Percentiles rank a stretch among this genome's conserved stretches.
These are phyloP conservation scores for Archips crataeganus DNA, from an alignment of 2,888 invertebrate species.

Conservation along the genomic window DNA sequence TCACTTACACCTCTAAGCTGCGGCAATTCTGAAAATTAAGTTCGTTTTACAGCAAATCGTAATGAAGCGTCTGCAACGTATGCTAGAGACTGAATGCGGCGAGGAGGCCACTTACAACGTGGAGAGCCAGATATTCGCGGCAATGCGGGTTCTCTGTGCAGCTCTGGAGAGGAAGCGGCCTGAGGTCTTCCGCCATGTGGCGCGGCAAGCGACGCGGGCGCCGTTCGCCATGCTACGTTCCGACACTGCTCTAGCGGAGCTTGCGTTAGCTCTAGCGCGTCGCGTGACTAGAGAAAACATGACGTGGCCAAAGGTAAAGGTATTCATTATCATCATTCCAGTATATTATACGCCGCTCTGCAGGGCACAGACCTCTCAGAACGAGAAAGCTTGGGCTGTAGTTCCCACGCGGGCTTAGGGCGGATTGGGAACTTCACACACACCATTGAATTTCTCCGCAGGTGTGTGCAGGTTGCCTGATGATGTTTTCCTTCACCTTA, in stretches of 20 bases:
- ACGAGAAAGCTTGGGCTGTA: too few species aligned
- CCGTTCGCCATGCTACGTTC: conserved; percentile 86
- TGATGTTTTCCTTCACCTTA: too few species aligned
- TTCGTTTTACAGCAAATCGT: conserved; percentile 70
- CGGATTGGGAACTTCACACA: too few species aligned
- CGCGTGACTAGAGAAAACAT: conserved; percentile 90
- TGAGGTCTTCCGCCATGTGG: conserved; percentile 89
- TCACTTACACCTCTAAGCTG: too few species aligned
- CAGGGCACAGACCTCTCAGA: too few species aligned
- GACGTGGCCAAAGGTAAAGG: conserved; percentile 92
- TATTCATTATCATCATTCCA: too few species aligned
- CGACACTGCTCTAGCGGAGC: conserved; percentile 86
- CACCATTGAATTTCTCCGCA: too few species aligned
- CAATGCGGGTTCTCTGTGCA: conserved; percentile 84
- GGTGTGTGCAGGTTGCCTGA: too few species aligned
- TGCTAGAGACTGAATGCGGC: conserved; percentile 83
- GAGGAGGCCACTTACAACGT: conserved; percentile 81
- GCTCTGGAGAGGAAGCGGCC: conserved; percentile 93
- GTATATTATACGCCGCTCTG: too few species aligned
- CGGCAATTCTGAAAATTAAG: background rate
- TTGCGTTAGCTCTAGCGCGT: conserved; percentile 89
- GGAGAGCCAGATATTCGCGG: conserved; percentile 76
- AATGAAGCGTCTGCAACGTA: conserved; percentile 76
- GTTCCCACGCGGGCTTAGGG: too few species aligned
- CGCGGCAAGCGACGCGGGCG: conserved; percentile 89